A percentile compares a stretch with the other conserved stretches of the same genome.
Conservation (phyloP, 2,888 invertebrate genomes). For the Mythimna ferrago region DNA sequence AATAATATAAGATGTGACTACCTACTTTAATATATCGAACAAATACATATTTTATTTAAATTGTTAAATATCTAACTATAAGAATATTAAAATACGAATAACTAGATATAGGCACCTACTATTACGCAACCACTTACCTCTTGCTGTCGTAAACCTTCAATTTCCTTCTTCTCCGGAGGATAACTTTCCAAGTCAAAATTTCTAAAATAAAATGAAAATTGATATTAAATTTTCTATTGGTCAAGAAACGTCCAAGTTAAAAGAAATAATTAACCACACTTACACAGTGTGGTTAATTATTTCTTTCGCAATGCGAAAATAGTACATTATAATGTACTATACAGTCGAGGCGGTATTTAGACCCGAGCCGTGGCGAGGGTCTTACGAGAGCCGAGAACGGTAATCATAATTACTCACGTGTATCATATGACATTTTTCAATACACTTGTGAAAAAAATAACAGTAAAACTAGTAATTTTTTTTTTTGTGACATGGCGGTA, state of each 20-base stretch:
- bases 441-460: too few species aligned
- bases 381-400: too few species aligned
- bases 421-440: too few species aligned
- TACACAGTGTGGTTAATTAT: neutral
- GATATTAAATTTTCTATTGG: neutral
- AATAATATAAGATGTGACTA: neutral
- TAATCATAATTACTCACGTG: too few species aligned
- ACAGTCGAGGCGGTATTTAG: too few species aligned
- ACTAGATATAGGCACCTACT: too few species aligned
- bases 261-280: neutral
- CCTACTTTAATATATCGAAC: neutral
- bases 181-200: slow-evolving; percentile 77
- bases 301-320: too few species aligned
- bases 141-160: slow-evolving; percentile 56
- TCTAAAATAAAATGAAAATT: slow-evolving; percentile 64
- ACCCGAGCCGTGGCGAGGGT: too few species aligned
- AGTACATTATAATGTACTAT: too few species aligned
- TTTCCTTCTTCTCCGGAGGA: slow-evolving; percentile 71
- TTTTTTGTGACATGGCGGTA: too few species aligned
- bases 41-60: neutral
- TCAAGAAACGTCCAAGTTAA: neutral
- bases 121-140: slow-evolving; percentile 65
- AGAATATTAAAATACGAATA: too few species aligned
- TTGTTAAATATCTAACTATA: neutral
- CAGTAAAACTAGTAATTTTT: too few species aligned